phyloP scores from a whole-genome alignment of 2,888 invertebrate genomes.

The Drosophila mayaguana region DNA sequence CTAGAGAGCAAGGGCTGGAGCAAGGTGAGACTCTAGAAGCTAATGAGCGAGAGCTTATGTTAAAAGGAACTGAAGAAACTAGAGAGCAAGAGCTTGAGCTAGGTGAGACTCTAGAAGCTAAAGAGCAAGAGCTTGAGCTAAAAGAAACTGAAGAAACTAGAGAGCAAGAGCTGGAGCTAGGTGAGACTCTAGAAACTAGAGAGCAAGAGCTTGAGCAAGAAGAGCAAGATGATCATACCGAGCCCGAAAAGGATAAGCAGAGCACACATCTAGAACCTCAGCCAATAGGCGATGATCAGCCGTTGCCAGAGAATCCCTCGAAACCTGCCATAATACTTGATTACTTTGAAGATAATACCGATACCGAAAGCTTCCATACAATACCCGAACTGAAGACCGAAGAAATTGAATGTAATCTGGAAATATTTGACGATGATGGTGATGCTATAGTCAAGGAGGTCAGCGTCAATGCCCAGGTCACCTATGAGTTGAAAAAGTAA shows the following conservation, averaged over 20 bases:
- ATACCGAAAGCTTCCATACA: constrained; percentile 1
- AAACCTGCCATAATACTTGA: constrained; percentile 33
- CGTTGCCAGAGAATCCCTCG: background rate
- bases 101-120: background rate
- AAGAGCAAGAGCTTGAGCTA: background rate
- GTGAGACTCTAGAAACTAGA: background rate
- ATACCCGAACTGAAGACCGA: constrained; percentile 45
- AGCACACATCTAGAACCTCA: background rate
- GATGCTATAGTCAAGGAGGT: constrained; percentile 66
- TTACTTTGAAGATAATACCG: constrained; percentile 53
- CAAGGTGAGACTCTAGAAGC: background rate
- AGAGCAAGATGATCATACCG: background rate
- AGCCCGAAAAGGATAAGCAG: too few species aligned
- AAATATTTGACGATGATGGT: constrained; percentile 70
- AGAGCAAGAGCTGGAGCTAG: background rate
- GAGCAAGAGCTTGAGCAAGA: background rate
- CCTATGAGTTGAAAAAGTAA: constrained; percentile 53
- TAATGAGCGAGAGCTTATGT: too few species aligned
- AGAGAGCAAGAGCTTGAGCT: background rate
- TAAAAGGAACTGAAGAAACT: background rate
- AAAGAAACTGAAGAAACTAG: too few species aligned
- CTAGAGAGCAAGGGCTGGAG: too few species aligned
- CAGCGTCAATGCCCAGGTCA: constrained; percentile 72
- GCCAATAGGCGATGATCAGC: background rate
- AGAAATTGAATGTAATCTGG: constrained; percentile 70